A percentile compares a stretch with the other conserved stretches of the same genome.
These are phyloP conservation scores for Ibycter americanus DNA, from an alignment of 2,797 vertebrate species.

Conservation along the genomic window DNA sequence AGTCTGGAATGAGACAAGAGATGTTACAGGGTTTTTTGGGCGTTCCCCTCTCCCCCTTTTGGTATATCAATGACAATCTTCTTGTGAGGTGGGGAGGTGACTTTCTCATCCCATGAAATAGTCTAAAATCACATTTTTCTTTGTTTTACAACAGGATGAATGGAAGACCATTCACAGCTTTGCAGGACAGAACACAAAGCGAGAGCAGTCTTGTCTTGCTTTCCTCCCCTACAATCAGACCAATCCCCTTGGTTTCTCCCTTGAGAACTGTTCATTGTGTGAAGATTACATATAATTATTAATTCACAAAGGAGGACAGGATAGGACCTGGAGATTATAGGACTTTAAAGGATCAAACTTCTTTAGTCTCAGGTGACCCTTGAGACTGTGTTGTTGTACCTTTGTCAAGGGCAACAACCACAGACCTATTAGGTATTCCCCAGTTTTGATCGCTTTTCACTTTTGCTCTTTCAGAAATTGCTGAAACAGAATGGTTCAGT, in stretches of 20 bases:
- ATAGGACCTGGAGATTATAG: not conserved
- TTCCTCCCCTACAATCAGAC: not conserved
- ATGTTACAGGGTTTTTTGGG: not conserved
- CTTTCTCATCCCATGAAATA: not conserved
- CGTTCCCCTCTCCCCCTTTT: not conserved
- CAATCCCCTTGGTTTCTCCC: not conserved
- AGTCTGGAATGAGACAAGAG: not conserved
- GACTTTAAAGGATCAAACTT: not conserved
- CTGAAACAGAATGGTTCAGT: not conserved
- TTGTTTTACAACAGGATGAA: not conserved
- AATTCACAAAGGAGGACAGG: not conserved
- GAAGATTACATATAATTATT: not conserved
- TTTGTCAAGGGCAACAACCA: not conserved
- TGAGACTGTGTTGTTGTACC: not conserved
- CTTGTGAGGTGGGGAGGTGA: not conserved
- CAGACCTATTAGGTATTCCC: not conserved
- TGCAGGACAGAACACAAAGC: not conserved
- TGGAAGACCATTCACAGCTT: not conserved
- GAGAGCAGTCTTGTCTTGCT: not conserved
- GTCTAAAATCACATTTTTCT: not conserved
- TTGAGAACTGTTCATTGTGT: not conserved
- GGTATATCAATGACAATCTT: not conserved
- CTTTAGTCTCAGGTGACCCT: not conserved
- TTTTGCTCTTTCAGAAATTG: not conserved
- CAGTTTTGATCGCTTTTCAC: not conserved